phyloP scores from a whole-genome alignment of 2,797 vertebrate species.

The Catamblyrhynchus diadema region DNA sequence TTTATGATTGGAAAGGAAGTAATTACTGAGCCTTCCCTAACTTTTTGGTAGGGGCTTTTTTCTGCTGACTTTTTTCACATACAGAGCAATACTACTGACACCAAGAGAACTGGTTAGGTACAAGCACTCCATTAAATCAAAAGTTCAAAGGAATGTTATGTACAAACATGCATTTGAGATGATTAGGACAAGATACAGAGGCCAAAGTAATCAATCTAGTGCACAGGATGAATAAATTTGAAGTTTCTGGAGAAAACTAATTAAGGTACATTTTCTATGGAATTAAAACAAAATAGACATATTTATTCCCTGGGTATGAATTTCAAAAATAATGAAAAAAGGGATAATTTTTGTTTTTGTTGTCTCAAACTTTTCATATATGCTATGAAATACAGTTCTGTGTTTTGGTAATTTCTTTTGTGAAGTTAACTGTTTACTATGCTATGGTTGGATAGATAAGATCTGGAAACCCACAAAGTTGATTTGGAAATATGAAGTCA shows the following conservation, averaged over 20 bases:
- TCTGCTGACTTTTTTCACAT: not conserved
- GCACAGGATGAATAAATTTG: not conserved
- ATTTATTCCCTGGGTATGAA: not conserved
- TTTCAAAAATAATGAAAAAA: not conserved
- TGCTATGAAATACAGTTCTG: not conserved
- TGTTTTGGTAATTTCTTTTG: not conserved
- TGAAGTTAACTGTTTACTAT: not conserved
- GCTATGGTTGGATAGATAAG: not conserved
- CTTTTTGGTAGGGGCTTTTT: not conserved
- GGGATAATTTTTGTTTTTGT: not conserved
- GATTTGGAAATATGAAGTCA: accelerated
- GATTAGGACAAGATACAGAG: not conserved
- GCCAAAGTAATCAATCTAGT: not conserved
- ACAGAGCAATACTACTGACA: not conserved
- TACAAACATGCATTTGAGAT: not conserved
- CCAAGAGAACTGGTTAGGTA: not conserved
- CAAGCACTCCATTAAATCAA: not conserved
- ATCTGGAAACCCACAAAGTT: not conserved
- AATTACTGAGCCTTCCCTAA: not conserved
- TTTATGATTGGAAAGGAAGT: not conserved
- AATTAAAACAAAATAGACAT: not conserved
- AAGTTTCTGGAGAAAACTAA: not conserved
- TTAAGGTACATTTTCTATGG: not conserved
- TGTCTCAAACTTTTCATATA: not conserved
- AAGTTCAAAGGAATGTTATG: not conserved